phyloP scores from a whole-genome alignment of 2,888 invertebrate species.

The Azorinus chamasolen region DNA sequence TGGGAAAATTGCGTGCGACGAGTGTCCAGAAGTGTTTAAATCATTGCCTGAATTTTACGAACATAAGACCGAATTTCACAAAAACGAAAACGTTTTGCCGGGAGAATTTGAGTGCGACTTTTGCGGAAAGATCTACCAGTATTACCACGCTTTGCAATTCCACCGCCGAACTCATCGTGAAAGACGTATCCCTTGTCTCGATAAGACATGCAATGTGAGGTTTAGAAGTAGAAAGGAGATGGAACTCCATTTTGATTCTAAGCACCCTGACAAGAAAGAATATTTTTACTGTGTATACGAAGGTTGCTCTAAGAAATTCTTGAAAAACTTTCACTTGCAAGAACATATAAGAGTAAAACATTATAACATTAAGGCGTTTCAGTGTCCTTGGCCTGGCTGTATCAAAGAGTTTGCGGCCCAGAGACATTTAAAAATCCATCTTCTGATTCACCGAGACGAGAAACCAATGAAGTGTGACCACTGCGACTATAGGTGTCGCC shows the following conservation, averaged over 20 bases:
- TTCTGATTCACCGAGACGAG: constrained; percentile 77
- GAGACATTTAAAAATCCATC: constrained; percentile 76
- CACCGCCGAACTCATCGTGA: constrained; percentile 67
- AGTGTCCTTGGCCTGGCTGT: constrained; percentile 75
- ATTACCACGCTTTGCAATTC: constrained; percentile 61
- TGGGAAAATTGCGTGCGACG: constrained; percentile 64
- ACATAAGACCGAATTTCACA: constrained; percentile 68
- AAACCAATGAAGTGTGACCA: constrained; percentile 80
- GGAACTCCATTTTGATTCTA: constrained; percentile 63
- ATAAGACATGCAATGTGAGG: constrained; percentile 54
- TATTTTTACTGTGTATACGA: constrained; percentile 71
- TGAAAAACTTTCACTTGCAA: constrained; percentile 72
- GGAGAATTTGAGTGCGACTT: constrained; percentile 62
- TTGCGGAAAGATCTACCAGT: constrained; percentile 62
- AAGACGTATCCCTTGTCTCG: constrained; percentile 53
- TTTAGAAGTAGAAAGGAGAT: constrained; percentile 59
- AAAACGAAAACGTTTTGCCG: constrained; percentile 35
- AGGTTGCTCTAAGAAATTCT: constrained; percentile 71
- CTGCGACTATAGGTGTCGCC: constrained; percentile 80
- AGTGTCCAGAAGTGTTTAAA: constrained; percentile 70
- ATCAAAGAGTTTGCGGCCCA: constrained; percentile 74
- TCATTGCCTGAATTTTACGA: constrained; percentile 67
- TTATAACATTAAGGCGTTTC: constrained; percentile 69
- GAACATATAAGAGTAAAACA: constrained; percentile 78
- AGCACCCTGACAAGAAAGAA: constrained; percentile 62